Conservation (phyloP, 2,888 invertebrate genomes). For the Coecobrya sp. region DNA sequence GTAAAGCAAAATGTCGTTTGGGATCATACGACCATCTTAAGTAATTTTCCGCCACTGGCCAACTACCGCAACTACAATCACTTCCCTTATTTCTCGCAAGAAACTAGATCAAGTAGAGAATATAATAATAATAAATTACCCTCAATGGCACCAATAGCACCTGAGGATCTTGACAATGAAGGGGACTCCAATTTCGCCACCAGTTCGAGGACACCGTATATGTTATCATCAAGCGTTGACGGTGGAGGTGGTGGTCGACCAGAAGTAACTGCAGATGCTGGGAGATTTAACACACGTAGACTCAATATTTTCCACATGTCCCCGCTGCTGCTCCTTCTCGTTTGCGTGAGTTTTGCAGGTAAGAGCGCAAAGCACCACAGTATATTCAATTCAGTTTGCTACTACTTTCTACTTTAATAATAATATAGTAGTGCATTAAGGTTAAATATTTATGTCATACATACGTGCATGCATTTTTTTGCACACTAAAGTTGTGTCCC, state of each 20-base stretch:
- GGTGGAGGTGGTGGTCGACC: constrained; percentile 27
- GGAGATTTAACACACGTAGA: constrained; percentile 67
- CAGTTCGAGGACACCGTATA: constrained; percentile 26
- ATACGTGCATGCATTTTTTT: constrained; percentile 43
- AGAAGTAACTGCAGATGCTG: constrained; percentile 24
- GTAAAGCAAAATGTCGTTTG: background rate
- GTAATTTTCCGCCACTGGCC: constrained; percentile 36
- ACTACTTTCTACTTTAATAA: constrained; percentile 18
- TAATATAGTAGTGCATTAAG: constrained; percentile 43
- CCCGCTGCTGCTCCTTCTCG: constrained; percentile 66
- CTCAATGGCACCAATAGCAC: constrained; percentile 65
- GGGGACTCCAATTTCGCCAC: constrained; percentile 35
- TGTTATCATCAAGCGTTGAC: constrained; percentile 62
- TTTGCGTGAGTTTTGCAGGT: constrained; percentile 69
- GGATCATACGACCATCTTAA: constrained; percentile 37
- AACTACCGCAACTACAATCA: constrained; percentile 21
- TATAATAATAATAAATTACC: constrained; percentile 69
- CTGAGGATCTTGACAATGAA: constrained; percentile 70
- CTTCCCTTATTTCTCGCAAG: background rate
- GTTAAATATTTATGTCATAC: constrained; percentile 44
- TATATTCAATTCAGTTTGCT: constrained; percentile 33
- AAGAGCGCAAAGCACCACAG: constrained; percentile 17
- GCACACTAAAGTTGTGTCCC: constrained; percentile 17
- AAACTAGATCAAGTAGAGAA: constrained; percentile 56
- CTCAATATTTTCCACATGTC: constrained; percentile 75